Evolutionary conservation across 2,113 vertebrate species (phyloP).

Genomic region (Sceloporus undulatus): DNA sequence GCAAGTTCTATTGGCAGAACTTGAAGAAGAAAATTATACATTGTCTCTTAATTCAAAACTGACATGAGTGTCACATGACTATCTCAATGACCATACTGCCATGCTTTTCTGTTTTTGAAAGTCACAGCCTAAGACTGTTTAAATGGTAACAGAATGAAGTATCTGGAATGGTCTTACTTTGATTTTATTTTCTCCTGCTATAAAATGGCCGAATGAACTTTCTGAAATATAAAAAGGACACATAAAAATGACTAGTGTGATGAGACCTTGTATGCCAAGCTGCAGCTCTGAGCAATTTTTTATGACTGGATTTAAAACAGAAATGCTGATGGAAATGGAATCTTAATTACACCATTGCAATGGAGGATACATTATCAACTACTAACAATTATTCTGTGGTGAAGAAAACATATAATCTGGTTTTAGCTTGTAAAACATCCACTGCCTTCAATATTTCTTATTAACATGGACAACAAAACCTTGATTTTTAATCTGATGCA

Average conservation of each 20-base stretch:
- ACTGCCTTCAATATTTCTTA: conserved; percentile 8
- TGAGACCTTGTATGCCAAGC: conserved; percentile 23
- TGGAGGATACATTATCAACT: conserved; percentile 9
- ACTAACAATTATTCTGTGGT: conserved; percentile 24
- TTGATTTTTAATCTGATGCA: conserved; percentile 9
- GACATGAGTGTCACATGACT: neutral
- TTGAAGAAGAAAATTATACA: neutral
- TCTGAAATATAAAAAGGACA: conserved; percentile 40
- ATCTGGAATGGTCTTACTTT: conserved; percentile 29
- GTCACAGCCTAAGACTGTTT: neutral
- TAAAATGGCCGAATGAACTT: conserved; percentile 42
- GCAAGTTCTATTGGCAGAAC: neutral
- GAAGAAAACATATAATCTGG: conserved; percentile 22
- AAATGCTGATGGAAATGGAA: conserved; percentile 42
- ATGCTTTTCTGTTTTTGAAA: neutral
- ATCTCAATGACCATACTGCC: neutral
- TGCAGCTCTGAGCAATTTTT: conserved; percentile 16
- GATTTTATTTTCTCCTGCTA: conserved; percentile 22
- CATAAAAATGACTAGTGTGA: conserved; percentile 38
- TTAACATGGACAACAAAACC: neutral
- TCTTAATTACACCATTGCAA: conserved; percentile 26
- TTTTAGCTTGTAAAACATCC: neutral
- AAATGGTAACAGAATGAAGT: neutral
- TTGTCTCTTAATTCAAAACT: neutral
- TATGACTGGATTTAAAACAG: conserved; percentile 31